Base-by-base conservation (phyloP, 2,113 vertebrate genomes). In the Sialia sialis region DNA sequence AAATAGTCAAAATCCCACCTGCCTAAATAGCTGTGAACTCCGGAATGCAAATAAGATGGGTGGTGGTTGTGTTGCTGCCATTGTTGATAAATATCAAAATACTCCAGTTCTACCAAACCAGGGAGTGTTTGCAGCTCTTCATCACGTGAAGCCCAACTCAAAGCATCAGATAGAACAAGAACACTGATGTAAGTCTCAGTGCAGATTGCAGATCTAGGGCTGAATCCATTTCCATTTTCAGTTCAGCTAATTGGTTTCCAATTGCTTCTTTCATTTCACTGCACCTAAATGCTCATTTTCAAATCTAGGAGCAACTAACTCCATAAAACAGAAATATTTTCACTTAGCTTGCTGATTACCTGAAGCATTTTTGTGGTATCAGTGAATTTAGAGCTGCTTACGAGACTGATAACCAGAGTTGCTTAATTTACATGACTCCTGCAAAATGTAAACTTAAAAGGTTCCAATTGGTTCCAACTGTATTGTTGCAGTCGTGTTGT, bases 241-340 rank as follows among this genome's bases (percentile, higher is more conserved):
- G 74, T 79, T 90, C 62, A 81, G 68, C 73, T 93, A 91, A 93
- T 94, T 93, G 75, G 41, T 90, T 97, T 93, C 81, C 68, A 93
- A 22, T 92, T 94, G 74, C 81, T 29, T 94, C 78, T 81, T 75
- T 62, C 63, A 84, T 93, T 86, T 93, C 89, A 64, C 30, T 89
- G 59, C 66, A 52, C 44, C 81, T 54, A 82, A 89, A 89, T 85
- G 88, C 86, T 95, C 76, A 75, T 92, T 94, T 95, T 92, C 86
- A 87, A 77, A 84, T 90, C 83, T 58, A 41, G 75, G 88, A 90
- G 89, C 48, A 80, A 64, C 52, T 84, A 78, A 80, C 55, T 83
- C 36, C 32, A 13, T 73, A 87, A 70, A 95, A 55, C 4, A 86
- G 74, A 89, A 95, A 62, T 76, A 79, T 89, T 94, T 94, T 89